Percentiles rank a stretch among this genome's conserved stretches.
Evolutionary conservation across 2,113 vertebrate species (phyloP).

Genomic region (Oreochromis spilurus): DNA sequence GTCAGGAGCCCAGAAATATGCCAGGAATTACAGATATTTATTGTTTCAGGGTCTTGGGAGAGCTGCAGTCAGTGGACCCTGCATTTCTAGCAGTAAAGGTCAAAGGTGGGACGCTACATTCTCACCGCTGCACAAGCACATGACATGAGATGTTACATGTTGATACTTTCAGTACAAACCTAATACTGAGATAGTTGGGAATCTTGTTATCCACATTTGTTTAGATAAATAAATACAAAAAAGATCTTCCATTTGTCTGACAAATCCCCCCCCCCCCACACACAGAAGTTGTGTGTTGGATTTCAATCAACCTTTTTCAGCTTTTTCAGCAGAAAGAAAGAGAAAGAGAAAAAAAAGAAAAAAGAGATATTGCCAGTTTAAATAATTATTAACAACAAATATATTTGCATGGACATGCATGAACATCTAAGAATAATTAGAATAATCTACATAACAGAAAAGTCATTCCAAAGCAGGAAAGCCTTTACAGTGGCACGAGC

Average conservation of each 20-base stretch:
- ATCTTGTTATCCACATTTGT: background rate
- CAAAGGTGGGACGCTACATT: background rate
- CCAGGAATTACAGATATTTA: constrained; percentile 37
- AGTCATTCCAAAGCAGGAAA: background rate
- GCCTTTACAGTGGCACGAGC: background rate
- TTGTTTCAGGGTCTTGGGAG: constrained; percentile 3
- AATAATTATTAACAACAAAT: background rate
- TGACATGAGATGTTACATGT: background rate
- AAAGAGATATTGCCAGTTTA: background rate
- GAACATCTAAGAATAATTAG: background rate
- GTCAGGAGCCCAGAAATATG: constrained; percentile 14
- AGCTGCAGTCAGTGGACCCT: background rate
- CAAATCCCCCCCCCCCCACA: background rate
- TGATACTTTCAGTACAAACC: background rate
- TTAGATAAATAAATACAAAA: background rate
- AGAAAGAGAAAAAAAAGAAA: background rate
- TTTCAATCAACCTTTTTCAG: background rate
- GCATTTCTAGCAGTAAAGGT: background rate
- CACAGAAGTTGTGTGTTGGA: background rate
- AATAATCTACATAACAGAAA: background rate
- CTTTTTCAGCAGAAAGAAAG: background rate
- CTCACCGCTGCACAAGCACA: background rate
- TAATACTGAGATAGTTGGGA: background rate
- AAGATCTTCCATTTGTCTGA: background rate
- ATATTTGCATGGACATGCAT: background rate